These are phyloP conservation scores for Phoenoteleia sp. DNA, from an alignment of 2,888 invertebrate species.

Conservation along the genomic window DNA sequence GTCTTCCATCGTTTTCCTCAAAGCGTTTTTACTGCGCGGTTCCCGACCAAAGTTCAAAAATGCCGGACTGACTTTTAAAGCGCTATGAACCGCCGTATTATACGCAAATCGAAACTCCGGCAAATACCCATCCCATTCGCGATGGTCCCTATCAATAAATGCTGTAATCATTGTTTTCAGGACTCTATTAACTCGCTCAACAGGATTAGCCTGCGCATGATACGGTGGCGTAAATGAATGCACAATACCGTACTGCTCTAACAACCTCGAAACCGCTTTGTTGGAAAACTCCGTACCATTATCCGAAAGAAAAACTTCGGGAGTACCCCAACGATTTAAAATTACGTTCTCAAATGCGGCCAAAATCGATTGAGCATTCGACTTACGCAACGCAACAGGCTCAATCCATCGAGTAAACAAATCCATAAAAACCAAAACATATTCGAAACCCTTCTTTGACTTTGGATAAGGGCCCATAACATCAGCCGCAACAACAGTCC, in stretches of 20 bases:
- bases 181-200: constrained; percentile 74
- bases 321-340: constrained; percentile 48
- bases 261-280: not conserved
- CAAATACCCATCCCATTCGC: constrained; percentile 74
- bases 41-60: constrained; percentile 32
- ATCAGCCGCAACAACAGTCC: constrained; percentile 71
- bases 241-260: constrained; percentile 7
- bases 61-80: constrained; percentile 25
- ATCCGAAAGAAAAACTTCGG: constrained; percentile 31
- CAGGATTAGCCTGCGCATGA: constrained; percentile 72
- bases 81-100: constrained; percentile 17
- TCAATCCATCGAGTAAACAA: constrained; percentile 46
- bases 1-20: not conserved
- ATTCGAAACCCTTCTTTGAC: constrained; percentile 17
- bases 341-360: constrained; percentile 37
- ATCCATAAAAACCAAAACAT: constrained; percentile 23
- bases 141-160: constrained; percentile 71
- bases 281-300: constrained; percentile 56
- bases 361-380: constrained; percentile 28
- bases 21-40: not conserved
- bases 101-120: constrained; percentile 60
- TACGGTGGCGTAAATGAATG: constrained; percentile 28
- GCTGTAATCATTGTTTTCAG: constrained; percentile 78
- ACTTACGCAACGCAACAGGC: constrained; percentile 5
- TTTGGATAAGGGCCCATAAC: constrained; percentile 76